phyloP scores from a whole-genome alignment of 2,797 vertebrate species.

The Platalea minor region DNA sequence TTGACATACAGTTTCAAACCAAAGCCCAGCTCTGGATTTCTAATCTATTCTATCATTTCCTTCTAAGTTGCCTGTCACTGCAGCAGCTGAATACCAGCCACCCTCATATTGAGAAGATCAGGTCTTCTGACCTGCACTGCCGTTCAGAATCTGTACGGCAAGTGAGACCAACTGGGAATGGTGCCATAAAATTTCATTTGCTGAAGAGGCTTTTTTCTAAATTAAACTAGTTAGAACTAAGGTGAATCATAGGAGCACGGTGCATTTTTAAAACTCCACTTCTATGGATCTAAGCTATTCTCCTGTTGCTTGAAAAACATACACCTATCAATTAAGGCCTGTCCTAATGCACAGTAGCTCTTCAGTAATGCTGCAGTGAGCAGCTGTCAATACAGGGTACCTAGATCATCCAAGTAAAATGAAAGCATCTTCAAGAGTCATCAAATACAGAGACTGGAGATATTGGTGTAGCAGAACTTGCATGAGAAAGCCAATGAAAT shows the following conservation, averaged over 20 bases:
- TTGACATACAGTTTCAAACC: neutral
- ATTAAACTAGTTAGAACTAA: conserved; percentile 35
- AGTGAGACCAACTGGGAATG: neutral
- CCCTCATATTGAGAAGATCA: neutral
- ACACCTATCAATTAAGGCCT: neutral
- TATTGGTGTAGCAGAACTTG: neutral
- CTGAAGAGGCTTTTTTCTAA: conserved; percentile 50
- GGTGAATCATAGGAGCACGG: neutral
- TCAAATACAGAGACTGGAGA: neutral
- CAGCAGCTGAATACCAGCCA: neutral
- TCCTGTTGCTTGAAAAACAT: neutral
- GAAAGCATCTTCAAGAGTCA: neutral
- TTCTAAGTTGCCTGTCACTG: neutral
- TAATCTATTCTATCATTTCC: neutral
- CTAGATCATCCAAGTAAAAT: neutral
- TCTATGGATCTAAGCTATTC: neutral
- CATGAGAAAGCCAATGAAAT: neutral
- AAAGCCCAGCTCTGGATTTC: neutral
- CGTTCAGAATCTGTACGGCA: neutral
- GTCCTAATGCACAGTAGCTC: neutral
- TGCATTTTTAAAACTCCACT: neutral
- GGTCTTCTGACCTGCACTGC: neutral
- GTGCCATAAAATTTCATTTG: conserved; percentile 33
- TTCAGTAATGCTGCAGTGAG: neutral
- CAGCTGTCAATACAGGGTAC: neutral